Percentiles rank a stretch among this genome's conserved stretches.
These are phyloP conservation scores for Anthopleura xanthogrammica DNA, from an alignment of 92 coral and sea anemone species.

Conservation along the genomic window DNA sequence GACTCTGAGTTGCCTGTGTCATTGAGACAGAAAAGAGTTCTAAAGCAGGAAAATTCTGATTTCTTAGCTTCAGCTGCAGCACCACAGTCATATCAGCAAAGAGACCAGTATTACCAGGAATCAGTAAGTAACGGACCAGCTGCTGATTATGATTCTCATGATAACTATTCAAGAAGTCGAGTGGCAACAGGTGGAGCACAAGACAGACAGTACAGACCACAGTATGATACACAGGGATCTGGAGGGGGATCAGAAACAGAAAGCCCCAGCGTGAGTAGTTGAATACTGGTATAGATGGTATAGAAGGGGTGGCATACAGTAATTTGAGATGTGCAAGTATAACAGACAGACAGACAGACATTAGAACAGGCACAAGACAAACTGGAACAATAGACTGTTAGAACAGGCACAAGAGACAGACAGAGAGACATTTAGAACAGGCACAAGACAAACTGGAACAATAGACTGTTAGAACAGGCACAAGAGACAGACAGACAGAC, in stretches of 20 bases:
- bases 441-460: no score
- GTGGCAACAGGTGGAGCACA: constrained; percentile 32
- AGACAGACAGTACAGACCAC: constrained; percentile 42
- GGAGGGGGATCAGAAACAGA: constrained; percentile 39
- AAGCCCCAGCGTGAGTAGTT: constrained; percentile 58
- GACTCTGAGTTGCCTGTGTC: not conserved
- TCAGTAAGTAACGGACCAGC: constrained; percentile 28
- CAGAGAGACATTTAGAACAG: not conserved
- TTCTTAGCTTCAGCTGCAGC: not conserved
- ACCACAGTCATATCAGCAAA: constrained; percentile 37
- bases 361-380: no score
- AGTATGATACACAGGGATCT: constrained; percentile 44
- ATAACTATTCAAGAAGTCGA: constrained; percentile 56
- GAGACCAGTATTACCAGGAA: constrained; percentile 35
- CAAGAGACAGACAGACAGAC: not conserved
- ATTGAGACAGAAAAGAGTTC: not conserved
- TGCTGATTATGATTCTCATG: constrained; percentile 61
- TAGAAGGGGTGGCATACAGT: not conserved
- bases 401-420: not conserved
- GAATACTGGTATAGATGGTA: no score
- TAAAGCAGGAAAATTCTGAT: not conserved
- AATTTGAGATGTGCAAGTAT: not conserved
- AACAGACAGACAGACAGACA: not conserved
- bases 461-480: not conserved
- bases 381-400: no score